Conservation (phyloP, 2,888 invertebrate genomes). For the Selenia dentaria region DNA sequence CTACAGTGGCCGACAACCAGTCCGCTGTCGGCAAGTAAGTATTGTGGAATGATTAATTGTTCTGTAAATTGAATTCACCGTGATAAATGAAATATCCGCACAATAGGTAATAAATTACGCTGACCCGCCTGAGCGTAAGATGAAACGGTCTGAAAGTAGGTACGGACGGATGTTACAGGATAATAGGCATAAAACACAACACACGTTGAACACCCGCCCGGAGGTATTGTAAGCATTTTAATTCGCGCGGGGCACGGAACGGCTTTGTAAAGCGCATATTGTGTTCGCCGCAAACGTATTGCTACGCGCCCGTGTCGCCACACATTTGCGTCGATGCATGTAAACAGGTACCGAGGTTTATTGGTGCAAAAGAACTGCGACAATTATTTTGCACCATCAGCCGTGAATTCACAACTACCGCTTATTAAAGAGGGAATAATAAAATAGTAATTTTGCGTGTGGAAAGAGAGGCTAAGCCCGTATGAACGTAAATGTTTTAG, state of each 20-base stretch:
- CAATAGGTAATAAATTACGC: conserved; percentile 84
- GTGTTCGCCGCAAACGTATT: conserved; percentile 6
- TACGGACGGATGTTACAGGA: conserved; percentile 66
- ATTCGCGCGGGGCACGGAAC: conserved; percentile 48
- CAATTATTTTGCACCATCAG: not conserved
- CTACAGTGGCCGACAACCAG: conserved; percentile 60
- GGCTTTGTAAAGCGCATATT: conserved; percentile 41
- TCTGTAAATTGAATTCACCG: conserved; percentile 84
- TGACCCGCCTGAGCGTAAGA: conserved; percentile 79
- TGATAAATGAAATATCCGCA: conserved; percentile 84
- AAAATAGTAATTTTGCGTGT: not conserved
- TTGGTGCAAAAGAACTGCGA: conserved; percentile 9
- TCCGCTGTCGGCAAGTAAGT: conserved; percentile 79
- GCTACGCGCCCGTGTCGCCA: not conserved
- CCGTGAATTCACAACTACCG: not conserved
- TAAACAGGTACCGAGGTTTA: too few relatives aligned
- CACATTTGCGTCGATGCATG: conserved; percentile 8
- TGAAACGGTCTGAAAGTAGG: conserved; percentile 77
- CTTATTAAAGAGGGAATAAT: too few relatives aligned
- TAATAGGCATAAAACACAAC: conserved; percentile 74
- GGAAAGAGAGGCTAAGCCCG: conserved; percentile 19
- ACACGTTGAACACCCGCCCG: conserved; percentile 70
- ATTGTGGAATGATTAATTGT: conserved; percentile 83
- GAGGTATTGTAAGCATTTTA: conserved; percentile 60
- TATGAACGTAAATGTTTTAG: conserved; percentile 26